Conservation (phyloP, 2,113 vertebrate genomes). For the Zosterops lateralis region DNA sequence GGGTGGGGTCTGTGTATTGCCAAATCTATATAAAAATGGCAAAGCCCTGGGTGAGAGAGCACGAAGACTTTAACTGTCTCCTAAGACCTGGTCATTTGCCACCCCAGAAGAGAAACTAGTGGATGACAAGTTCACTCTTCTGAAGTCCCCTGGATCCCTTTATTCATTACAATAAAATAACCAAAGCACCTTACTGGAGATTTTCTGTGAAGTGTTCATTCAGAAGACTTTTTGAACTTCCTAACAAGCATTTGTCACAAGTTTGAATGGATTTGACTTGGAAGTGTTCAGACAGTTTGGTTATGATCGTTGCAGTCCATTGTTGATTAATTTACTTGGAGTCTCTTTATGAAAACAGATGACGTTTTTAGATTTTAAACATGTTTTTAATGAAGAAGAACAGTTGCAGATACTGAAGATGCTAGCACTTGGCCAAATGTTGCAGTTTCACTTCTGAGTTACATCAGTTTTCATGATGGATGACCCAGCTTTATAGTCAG, state of each 20-base stretch:
- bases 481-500: not conserved
- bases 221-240: not conserved
- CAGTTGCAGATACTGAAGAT: not conserved
- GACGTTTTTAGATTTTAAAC: not conserved
- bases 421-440: not conserved
- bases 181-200: not conserved
- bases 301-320: not conserved
- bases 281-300: not conserved
- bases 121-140: not conserved
- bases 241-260: not conserved
- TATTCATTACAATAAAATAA: not conserved
- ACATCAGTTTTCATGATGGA: not conserved
- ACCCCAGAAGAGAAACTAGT: not conserved
- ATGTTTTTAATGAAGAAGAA: not conserved
- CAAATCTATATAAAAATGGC: not conserved
- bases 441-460: not conserved
- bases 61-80: not conserved
- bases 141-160: not conserved
- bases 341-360: not conserved
- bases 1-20: not conserved
- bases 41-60: not conserved
- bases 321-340: not conserved
- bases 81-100: not conserved
- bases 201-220: not conserved
- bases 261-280: not conserved